A percentile compares a stretch with the other conserved stretches of the same genome.
These are phyloP conservation scores for Idaea dimidiata DNA, from an alignment of 2,888 invertebrate species.

Conservation along the genomic window DNA sequence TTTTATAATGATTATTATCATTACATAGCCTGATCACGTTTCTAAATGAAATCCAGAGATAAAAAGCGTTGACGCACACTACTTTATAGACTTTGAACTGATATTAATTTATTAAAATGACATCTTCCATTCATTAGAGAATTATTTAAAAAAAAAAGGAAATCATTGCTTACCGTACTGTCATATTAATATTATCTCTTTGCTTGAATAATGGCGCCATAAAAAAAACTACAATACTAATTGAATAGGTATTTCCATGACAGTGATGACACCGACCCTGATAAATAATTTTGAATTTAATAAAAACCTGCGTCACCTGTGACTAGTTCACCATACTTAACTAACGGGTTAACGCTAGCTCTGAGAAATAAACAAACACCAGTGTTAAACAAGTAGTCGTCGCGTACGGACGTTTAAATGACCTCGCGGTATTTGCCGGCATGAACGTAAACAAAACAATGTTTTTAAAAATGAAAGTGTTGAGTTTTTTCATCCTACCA, in stretches of 20 bases:
- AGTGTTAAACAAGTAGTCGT: not conserved
- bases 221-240: not conserved
- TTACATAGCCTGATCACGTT: too few species aligned
- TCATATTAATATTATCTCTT: too few species aligned
- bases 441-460: not conserved
- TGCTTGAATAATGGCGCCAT: not conserved
- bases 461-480: not conserved
- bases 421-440: not conserved
- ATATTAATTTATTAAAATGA: too few species aligned
- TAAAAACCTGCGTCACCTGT: not conserved
- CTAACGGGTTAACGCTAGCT: not conserved
- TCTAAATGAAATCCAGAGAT: too few species aligned
- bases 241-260: not conserved
- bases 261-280: not conserved
- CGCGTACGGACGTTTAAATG: not conserved
- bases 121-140: too few species aligned
- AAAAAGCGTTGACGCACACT: too few species aligned
- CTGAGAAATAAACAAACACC: not conserved
- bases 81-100: too few species aligned
- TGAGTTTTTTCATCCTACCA: not conserved
- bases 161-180: too few species aligned
- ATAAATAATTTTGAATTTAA: not conserved
- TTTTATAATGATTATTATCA: too few species aligned
- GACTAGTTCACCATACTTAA: not conserved
- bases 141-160: too few species aligned